These are phyloP conservation scores for Dasypus novemcinctus DNA, from an alignment of 2,113 vertebrate species.

Conservation along the genomic window DNA sequence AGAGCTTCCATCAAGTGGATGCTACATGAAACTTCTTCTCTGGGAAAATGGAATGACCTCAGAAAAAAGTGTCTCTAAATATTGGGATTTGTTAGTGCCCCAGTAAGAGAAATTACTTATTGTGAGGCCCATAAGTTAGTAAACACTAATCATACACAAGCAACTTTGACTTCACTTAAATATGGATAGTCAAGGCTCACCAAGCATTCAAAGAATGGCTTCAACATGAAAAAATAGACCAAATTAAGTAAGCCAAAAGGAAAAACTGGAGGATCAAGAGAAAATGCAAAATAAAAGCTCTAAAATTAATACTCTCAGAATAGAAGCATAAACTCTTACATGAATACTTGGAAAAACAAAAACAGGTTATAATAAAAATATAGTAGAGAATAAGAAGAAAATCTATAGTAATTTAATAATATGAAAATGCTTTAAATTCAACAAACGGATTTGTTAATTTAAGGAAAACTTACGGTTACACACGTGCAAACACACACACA, in stretches of 20 bases:
- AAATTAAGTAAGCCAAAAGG: not conserved
- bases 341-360: not conserved
- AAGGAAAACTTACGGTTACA: not conserved
- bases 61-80: not conserved
- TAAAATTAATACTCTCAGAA: not conserved
- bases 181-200: not conserved
- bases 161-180: not conserved
- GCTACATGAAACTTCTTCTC: not conserved
- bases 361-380: not conserved
- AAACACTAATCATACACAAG: not conserved
- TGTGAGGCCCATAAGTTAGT: not conserved
- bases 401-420: not conserved
- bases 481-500: not conserved
- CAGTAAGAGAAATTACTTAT: not conserved
- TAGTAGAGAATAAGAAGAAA: not conserved
- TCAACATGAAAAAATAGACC: not conserved
- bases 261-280: not conserved
- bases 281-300: not conserved
- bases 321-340: not conserved
- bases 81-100: not conserved
- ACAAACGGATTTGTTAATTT: not conserved
- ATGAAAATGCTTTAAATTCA: not conserved
- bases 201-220: not conserved
- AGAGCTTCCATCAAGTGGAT: not conserved
- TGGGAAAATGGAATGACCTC: not conserved